These are phyloP conservation scores for Leuciscus waleckii DNA, from an alignment of 2,797 vertebrate genomes.

Conservation along the genomic window DNA sequence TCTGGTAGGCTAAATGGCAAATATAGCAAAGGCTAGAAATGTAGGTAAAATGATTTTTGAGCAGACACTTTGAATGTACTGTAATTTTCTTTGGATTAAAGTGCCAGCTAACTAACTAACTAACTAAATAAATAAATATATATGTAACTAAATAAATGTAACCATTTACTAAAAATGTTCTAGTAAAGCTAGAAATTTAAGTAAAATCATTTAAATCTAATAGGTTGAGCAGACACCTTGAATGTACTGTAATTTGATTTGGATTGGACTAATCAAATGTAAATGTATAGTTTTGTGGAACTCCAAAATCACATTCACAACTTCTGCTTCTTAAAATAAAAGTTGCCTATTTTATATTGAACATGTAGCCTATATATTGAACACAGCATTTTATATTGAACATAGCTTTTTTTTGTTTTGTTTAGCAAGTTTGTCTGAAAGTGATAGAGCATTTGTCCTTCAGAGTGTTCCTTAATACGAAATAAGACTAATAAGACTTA, in stretches of 20 bases:
- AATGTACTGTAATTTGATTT: not conserved
- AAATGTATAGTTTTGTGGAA: not conserved
- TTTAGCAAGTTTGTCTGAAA: not conserved
- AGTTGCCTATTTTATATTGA: not conserved
- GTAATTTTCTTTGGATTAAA: not conserved
- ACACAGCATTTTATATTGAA: not conserved
- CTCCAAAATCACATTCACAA: not conserved
- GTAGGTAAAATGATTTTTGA: not conserved
- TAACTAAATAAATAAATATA: not conserved
- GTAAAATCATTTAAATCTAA: not conserved
- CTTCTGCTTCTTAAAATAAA: not conserved
- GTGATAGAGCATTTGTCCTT: not conserved
- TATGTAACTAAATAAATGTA: not conserved
- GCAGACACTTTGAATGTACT: not conserved
- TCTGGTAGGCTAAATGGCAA: not conserved
- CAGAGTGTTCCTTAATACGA: not conserved
- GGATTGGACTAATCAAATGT: no score
- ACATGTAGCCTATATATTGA: no score
- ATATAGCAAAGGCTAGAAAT: not conserved
- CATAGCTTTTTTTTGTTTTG: not conserved
- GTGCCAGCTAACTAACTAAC: not conserved
- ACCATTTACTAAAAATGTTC: not conserved
- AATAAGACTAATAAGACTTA: not conserved
- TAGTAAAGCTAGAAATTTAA: not conserved
- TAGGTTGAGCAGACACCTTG: not conserved